Base-by-base conservation (phyloP, 2,888 invertebrate species). In the Apeira syringaria region DNA sequence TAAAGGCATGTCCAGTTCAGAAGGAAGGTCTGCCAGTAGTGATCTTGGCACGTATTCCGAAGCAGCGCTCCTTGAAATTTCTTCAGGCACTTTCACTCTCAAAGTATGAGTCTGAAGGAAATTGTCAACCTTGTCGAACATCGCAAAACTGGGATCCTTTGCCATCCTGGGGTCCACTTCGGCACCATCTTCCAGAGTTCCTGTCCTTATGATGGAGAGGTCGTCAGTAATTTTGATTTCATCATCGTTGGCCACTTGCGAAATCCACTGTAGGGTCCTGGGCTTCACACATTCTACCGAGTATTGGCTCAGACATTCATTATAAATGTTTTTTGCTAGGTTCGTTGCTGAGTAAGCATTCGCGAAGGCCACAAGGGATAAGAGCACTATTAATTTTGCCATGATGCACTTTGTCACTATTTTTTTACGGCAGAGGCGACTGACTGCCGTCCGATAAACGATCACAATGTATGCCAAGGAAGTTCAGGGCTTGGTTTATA, bases 101-200 rank as follows among this genome's bases (percentile, higher is more conserved):
- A 96, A 76, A n/a, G 93, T 92, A 76, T 96, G 96, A 12, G 93
- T 93, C 62, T 94, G 92, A 39, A 97, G 79, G 73, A 95, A 97
- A 38, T 91, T 80, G 61, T 96, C 96, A 50, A 96, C 92, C 70
- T 91, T 91, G 60, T 96, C 94, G 53, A 96, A 91, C 64, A 95
- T 91, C 53, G 91, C 91, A 51, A 92, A 79, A 31, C 86, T 81
- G 7, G 91, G 83, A 40, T 92, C 92, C 61, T 82, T 92, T 29
- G 87, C 86, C 77, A 83, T 83, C 63, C 91, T 91, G 2, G 83
- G 88, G 55, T 86, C 82, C 7, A 75, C 74, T 40, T 59, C 72
- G 40, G 59, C 72, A 29, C 78, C 71, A 28, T 78, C 80, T 51
- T 87, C 85, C 1, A 91, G 71, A 31, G 74, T 82, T 28, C 82